phyloP scores from a whole-genome alignment of 2,888 invertebrate species.

The Scaptomyza reducta region DNA sequence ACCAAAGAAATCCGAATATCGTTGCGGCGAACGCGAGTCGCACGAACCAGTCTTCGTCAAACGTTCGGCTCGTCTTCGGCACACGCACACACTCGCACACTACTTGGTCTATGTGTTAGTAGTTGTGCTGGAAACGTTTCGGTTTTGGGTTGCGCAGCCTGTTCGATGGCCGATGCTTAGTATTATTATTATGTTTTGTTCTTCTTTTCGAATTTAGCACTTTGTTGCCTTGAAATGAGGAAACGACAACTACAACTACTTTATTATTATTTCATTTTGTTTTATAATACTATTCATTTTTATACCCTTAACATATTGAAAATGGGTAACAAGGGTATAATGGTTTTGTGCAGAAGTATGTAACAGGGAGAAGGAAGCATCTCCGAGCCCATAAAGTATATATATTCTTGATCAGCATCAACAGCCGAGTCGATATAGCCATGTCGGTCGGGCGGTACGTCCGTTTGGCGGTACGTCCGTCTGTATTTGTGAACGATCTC shows the following conservation, averaged over 20 bases:
- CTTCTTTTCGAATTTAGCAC: constrained; percentile 67
- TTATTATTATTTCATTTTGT: constrained; percentile 10
- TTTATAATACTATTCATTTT: constrained; percentile 12
- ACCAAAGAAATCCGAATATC: constrained; percentile 82
- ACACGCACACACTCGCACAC: constrained; percentile 35
- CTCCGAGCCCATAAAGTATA: too few species aligned
- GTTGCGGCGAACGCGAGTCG: constrained; percentile 28
- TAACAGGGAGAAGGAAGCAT: too few species aligned
- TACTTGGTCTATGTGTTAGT: constrained; percentile 19
- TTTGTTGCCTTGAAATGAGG: constrained; percentile 82
- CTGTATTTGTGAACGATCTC: too few species aligned
- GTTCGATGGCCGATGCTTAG: constrained; percentile 13
- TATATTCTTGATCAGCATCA: too few species aligned
- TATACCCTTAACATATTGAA: too few species aligned
- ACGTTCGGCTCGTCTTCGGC: constrained; percentile 50
- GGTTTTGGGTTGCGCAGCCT: constrained; percentile 30
- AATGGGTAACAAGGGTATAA: too few species aligned
- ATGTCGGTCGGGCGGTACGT: too few species aligned
- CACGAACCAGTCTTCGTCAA: constrained; percentile 4
- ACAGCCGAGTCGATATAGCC: too few species aligned
- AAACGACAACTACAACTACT: constrained; percentile 56
- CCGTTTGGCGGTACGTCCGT: too few species aligned
- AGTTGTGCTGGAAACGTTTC: constrained; percentile 7
- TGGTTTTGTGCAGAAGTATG: too few species aligned
- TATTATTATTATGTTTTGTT: background rate